phyloP scores from a whole-genome alignment of 2,113 vertebrate genomes.

The Paramormyrops kingsleyae region DNA sequence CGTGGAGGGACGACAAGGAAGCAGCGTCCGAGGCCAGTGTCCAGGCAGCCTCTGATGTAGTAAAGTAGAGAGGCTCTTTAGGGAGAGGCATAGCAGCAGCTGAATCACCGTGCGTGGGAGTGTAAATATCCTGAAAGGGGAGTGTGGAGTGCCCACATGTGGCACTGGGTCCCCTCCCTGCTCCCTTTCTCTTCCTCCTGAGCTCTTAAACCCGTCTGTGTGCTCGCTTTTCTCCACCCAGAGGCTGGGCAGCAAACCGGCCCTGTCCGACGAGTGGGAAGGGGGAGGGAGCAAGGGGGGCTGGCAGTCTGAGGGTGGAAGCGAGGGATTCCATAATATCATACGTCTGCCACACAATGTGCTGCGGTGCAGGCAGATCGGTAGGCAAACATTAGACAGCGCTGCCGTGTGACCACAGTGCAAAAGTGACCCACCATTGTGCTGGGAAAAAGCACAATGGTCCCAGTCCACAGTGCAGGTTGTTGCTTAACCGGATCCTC shows the following conservation, averaged over 20 bases:
- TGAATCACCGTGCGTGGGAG: constrained; percentile 48
- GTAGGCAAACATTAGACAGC: neutral
- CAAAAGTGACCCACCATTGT: neutral
- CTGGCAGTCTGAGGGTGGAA: neutral
- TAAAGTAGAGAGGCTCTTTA: constrained; percentile 24
- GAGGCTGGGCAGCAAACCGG: constrained; percentile 12
- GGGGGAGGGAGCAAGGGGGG: neutral
- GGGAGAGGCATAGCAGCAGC: constrained; percentile 35
- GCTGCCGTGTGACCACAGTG: neutral
- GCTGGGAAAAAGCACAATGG: neutral
- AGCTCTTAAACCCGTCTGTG: constrained; percentile 12
- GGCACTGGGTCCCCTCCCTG: constrained; percentile 29
- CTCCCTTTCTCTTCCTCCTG: constrained; percentile 3
- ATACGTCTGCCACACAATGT: neutral
- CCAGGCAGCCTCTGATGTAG: constrained; percentile 22
- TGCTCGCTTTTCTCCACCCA: neutral
- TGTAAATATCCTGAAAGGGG: constrained; percentile 48
- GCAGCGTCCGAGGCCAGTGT: neutral
- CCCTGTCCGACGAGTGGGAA: neutral
- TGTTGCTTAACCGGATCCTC: neutral
- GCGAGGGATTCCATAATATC: neutral
- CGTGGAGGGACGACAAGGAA: neutral
- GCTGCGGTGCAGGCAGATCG: neutral
- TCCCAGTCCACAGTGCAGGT: neutral
- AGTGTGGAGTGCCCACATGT: constrained; percentile 37